phyloP scores from a whole-genome alignment of 2,797 vertebrate species.

The Ispidina lecontei region DNA sequence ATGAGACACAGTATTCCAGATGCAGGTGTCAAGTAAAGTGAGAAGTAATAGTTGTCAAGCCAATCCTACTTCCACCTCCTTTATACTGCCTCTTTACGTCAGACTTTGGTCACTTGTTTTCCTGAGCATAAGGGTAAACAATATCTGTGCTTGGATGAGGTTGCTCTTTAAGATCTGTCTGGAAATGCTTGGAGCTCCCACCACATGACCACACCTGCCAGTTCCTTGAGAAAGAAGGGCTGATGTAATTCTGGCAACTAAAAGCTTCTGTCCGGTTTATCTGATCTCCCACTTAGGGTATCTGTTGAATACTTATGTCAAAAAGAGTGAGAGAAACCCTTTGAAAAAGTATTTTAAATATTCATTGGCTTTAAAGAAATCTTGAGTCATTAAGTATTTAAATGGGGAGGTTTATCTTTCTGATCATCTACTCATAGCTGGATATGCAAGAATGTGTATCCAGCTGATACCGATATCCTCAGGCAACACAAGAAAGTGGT shows the following conservation, averaged over 20 bases:
- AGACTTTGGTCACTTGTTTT: background rate
- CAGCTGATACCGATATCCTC: background rate
- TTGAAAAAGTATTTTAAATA: constrained; percentile 2
- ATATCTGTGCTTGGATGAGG: background rate
- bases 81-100: background rate
- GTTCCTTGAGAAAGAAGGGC: background rate
- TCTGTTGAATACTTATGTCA: constrained; percentile 14
- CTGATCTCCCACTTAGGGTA: background rate
- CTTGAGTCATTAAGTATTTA: constrained; percentile 5
- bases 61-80: background rate
- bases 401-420: background rate
- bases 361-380: background rate
- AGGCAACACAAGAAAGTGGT: background rate
- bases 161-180: background rate
- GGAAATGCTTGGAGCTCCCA: background rate
- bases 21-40: background rate
- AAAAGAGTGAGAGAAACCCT: background rate
- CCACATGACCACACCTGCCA: background rate
- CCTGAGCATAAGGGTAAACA: background rate
- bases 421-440: background rate
- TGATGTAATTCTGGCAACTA: background rate
- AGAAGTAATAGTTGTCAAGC: background rate
- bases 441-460: background rate
- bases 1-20: background rate
- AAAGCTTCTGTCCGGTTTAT: background rate